Base-by-base conservation (phyloP, 2,888 invertebrate species). In the Julus scanicus region DNA sequence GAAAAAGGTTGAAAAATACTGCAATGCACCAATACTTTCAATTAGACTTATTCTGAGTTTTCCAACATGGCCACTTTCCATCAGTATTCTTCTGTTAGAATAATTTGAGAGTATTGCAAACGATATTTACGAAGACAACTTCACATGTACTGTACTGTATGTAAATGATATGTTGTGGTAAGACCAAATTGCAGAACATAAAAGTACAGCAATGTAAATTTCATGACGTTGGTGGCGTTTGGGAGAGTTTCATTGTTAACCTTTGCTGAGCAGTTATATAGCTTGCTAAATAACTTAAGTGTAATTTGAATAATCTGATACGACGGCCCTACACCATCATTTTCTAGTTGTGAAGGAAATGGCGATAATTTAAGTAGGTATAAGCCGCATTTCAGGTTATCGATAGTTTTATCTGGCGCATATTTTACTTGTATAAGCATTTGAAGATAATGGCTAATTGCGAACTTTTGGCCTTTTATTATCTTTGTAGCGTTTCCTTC, bases 361-460 rank as follows among this genome's bases (percentile, higher is more conserved):
- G 57, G 57, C n/a, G 5, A 2, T n/a, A 63, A 63, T n/a, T 63
- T 17, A 63, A 48, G 48, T 48, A 48, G 6, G 9, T 48, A 9
- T 48, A 63, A n/a, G 57, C n/a, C 3, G 57, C 57, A n/a, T 63
- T 63, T 63, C n/a, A 5, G n/a, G 17, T 5, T 63, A 63, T 63
- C 57, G 57, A 57, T 63, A 15, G 57, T 63, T 63, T 63, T 63
- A 63, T 63, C 57, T 63, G 57, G n/a, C n/a, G 57, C 13, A 63
- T 63, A 63, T 17, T 63, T n/a, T 11, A 63, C 57, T 63, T n/a
- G 57, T 11, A n/a, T 63, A 63, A 63, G 57, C 57, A 63, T 63
- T 63, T 63, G 57, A 63, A 63, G 57, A 63, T 63, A 63, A n/a
- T n/a, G 57, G 57, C n/a, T 63, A 63, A 63, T 63, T 63, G 57